phyloP scores from a whole-genome alignment of 2,888 invertebrate genomes.

The Polymixis flavicincta region DNA sequence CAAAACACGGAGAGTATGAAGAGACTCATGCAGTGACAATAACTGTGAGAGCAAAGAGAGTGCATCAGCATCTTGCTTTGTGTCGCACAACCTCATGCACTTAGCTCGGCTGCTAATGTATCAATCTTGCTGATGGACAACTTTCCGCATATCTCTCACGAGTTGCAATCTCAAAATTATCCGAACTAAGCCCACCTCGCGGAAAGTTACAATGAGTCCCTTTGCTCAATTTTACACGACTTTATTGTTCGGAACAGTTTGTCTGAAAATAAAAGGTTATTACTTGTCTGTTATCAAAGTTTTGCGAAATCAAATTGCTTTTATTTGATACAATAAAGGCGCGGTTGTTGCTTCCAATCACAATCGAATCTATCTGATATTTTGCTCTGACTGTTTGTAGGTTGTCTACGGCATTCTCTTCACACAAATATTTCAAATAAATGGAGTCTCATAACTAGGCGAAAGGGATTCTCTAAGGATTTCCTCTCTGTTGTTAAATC shows the following conservation, averaged over 20 bases:
- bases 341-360: constrained; percentile 50
- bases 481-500: constrained; percentile 73
- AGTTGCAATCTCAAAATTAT: constrained; percentile 27
- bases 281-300: constrained; percentile 51
- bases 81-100: constrained; percentile 70
- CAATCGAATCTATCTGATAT: constrained; percentile 51
- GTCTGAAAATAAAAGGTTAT: constrained; percentile 46
- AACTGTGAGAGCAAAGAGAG: constrained; percentile 81
- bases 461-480: constrained; percentile 75
- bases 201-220: constrained; percentile 14
- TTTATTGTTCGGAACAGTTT: constrained; percentile 50
- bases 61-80: constrained; percentile 78
- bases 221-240: constrained; percentile 28
- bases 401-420: constrained; percentile 39
- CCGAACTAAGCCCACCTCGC: neutral
- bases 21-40: constrained; percentile 73
- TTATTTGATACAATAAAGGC: constrained; percentile 53
- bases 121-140: constrained; percentile 79
- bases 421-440: constrained; percentile 66
- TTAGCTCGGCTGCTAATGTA: constrained; percentile 73
- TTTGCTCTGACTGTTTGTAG: constrained; percentile 38
- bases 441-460: constrained; percentile 70
- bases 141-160: constrained; percentile 30
- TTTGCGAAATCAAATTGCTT: constrained; percentile 50
- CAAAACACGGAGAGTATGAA: constrained; percentile 57